Evolutionary conservation across 2,888 invertebrate genomes (phyloP).

Genomic region (Platycnemis pennipes): DNA sequence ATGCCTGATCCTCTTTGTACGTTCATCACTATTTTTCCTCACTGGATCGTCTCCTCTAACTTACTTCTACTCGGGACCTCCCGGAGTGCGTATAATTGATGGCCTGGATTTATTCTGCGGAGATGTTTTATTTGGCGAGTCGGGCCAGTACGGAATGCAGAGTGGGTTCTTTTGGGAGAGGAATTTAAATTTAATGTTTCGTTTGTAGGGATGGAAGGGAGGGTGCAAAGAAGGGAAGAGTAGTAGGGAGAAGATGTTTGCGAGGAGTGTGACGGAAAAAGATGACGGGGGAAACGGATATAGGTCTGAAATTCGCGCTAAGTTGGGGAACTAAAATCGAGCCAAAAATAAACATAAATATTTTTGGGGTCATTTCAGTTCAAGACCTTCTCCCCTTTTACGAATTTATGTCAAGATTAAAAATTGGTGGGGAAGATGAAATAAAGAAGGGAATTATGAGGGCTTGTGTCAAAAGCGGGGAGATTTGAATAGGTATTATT

Average conservation of each 20-base stretch:
- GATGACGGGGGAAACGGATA: neutral
- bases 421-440: neutral
- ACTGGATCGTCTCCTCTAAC: neutral
- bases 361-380: neutral
- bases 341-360: neutral
- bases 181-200: neutral
- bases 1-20: constrained; percentile 22
- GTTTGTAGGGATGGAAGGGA: neutral
- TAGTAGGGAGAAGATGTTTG: neutral
- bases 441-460: neutral
- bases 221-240: neutral
- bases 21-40: neutral
- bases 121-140: constrained; percentile 28
- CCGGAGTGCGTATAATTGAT: constrained; percentile 9
- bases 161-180: neutral
- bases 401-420: neutral
- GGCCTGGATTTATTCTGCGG: constrained; percentile 36
- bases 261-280: neutral
- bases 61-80: constrained; percentile 2
- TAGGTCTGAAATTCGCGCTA: neutral
- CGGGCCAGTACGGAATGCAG: neutral
- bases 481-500: no score
- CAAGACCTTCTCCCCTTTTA: neutral
- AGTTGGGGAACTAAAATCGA: neutral
- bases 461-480: neutral